Percentiles rank a stretch among this genome's conserved stretches.
phyloP scores from a whole-genome alignment of 2,797 vertebrate genomes.

The Sarcoramphus papa region DNA sequence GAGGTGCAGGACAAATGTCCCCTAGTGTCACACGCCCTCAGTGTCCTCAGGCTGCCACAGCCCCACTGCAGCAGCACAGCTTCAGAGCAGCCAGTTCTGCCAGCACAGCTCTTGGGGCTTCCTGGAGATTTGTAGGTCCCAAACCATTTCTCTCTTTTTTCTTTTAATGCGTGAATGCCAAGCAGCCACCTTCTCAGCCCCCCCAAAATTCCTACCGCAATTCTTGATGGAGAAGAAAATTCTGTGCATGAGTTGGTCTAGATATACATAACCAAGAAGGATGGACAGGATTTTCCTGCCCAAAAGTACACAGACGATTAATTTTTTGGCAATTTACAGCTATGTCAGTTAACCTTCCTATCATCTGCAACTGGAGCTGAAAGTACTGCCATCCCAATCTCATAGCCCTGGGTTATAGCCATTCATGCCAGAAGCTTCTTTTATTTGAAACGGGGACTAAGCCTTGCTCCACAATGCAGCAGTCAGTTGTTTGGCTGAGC shows the following conservation, averaged over 20 bases:
- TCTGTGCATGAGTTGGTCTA: background rate
- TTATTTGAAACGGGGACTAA: background rate
- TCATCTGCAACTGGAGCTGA: background rate
- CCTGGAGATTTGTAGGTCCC: background rate
- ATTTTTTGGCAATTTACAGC: background rate
- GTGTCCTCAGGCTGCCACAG: background rate
- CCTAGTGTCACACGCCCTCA: fast-evolving
- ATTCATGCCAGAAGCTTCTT: background rate
- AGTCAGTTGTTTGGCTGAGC: background rate
- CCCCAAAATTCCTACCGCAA: background rate
- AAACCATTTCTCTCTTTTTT: background rate
- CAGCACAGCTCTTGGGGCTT: background rate
- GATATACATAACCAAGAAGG: background rate
- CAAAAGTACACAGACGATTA: background rate
- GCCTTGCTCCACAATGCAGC: background rate
- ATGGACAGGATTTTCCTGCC: background rate
- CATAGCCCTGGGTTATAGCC: background rate
- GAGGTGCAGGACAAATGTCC: background rate
- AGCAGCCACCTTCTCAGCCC: background rate
- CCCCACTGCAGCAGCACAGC: background rate
- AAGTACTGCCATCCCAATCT: background rate
- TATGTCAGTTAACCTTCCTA: background rate
- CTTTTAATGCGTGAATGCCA: background rate
- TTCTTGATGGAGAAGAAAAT: background rate
- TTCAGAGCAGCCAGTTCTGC: background rate